Base-by-base conservation (phyloP, 2,113 vertebrate species). In the Sus scrofa region DNA sequence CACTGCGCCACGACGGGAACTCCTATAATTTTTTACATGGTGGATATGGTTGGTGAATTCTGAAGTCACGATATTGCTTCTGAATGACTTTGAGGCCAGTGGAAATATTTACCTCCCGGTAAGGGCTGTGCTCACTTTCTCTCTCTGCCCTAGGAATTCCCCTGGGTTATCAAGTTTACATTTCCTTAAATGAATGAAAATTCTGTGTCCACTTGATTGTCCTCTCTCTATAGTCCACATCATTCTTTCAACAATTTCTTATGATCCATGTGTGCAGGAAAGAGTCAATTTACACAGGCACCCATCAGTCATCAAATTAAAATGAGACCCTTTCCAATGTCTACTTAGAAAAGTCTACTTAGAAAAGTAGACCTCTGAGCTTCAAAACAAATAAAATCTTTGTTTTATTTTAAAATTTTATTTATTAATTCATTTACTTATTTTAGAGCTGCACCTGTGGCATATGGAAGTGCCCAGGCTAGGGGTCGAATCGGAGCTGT, bases 161-260 rank as follows among this genome's bases (percentile, higher is more conserved):
- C 20, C 24, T 88, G 58, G 44, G 10, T 70, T 81, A 34, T 71
- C 52, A 88, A 81, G 50, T 68, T 50, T 52, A 26, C 24, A 63
- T 88, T 84, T 91, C 70, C 73, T 96, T 26, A 71, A 50, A 60
- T 85, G 50, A 32, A 5, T 78, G 79, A 71, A 39, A 83, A 71
- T 74, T 81, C 89, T 26, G 27, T 27, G 20, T 54, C n/a, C 20
- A 7, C 44, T 27, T 58, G 14, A 32, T 56, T 75, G 88, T 65
- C 32, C 39, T 96, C 30, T 74, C 32, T 60, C 2, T 75, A 63
- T 54, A 62, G 44, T 84, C 50, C 74, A 84, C 16, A 58, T 87
- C 63, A 34, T 65, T 94, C 52, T 96, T 92, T 71, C 44, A 92
- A 58, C 26, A 26, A 54, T 86, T 94, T 86, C 24, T 26, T 89